Evolutionary conservation across 2,113 vertebrate species (phyloP).

Genomic region (Montifringilla adamsi): DNA sequence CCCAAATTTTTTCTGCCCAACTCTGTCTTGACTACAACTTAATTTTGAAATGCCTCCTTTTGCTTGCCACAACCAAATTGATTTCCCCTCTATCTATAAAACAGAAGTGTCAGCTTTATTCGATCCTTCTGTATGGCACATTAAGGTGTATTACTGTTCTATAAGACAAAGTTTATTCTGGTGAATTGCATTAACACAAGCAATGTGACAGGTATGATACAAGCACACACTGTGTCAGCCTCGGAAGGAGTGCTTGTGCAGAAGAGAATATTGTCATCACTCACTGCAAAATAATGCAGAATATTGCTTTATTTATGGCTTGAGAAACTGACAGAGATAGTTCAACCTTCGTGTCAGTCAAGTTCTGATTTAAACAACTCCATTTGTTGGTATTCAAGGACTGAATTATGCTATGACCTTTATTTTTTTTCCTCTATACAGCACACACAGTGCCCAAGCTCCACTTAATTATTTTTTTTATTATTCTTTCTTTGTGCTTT

Average conservation of each 20-base stretch:
- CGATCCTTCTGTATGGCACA: not conserved
- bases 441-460: not conserved
- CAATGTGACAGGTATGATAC: not conserved
- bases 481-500: not conserved
- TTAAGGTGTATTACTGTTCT: not conserved
- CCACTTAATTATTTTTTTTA: not conserved
- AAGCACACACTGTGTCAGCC: not conserved
- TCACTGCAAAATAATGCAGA: not conserved
- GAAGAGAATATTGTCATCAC: not conserved
- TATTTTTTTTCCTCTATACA: not conserved
- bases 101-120: not conserved
- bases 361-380: slow-evolving; percentile 7
- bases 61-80: not conserved
- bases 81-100: not conserved
- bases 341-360: slow-evolving; percentile 20
- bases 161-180: not conserved
- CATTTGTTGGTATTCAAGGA: not conserved
- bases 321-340: not conserved
- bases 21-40: not conserved
- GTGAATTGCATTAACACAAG: not conserved
- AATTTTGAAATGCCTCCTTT: not conserved
- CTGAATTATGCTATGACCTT: not conserved
- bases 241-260: not conserved
- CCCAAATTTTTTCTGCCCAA: not conserved
- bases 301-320: not conserved